Conservation (phyloP, 2,113 vertebrate genomes). For the Felis chaus region DNA sequence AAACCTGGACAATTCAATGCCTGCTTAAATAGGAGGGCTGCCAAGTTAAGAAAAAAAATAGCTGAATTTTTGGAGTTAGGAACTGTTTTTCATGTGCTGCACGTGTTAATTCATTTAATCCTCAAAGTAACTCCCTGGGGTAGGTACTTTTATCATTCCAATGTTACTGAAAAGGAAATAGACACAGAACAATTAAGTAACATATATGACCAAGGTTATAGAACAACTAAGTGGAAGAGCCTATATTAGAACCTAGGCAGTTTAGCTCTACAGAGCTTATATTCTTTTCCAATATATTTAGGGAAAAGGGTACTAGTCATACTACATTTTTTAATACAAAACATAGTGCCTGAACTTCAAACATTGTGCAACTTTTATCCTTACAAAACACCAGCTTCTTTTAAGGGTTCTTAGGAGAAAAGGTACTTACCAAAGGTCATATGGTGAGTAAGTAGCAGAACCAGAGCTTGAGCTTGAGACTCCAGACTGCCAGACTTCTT, state of each 20-base stretch:
- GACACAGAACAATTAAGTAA: not conserved
- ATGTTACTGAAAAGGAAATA: not conserved
- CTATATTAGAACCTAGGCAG: not conserved
- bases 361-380: not conserved
- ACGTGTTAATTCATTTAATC: conserved; percentile 23
- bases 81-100: not conserved
- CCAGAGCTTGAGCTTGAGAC: not conserved
- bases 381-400: conserved; percentile 30
- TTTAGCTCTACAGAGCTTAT: not conserved
- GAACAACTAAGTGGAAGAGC: not conserved
- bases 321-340: conserved; percentile 8
- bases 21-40: conserved; percentile 1
- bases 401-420: conserved; percentile 5
- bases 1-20: not conserved
- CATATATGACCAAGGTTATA: not conserved
- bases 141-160: not conserved
- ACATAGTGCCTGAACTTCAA: conserved; percentile 22
- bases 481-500: not conserved
- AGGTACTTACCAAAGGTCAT: not conserved
- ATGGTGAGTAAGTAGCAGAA: not conserved
- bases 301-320: not conserved
- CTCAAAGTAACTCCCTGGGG: not conserved
- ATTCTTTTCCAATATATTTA: not conserved
- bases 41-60: not conserved
- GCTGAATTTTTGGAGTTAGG: not conserved